These are phyloP conservation scores for Eulithis testata DNA, from an alignment of 2,888 invertebrate species.

Conservation along the genomic window DNA sequence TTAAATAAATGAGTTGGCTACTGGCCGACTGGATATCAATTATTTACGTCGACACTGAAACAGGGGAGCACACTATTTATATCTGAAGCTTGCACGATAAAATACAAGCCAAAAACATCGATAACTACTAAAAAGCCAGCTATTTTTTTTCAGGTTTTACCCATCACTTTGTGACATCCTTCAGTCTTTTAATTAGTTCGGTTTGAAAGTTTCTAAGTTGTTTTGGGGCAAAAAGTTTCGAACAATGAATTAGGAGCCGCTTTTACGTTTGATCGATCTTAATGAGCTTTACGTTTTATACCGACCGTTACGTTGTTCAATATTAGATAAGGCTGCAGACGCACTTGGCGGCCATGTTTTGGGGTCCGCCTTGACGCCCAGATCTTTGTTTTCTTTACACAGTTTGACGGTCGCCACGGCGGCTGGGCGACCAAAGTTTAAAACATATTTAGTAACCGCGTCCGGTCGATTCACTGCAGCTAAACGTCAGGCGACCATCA, in stretches of 20 bases:
- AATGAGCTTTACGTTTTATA: conserved; percentile 45
- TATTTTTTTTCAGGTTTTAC: neutral
- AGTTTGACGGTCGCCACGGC: too few species aligned
- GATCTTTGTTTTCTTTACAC: too few species aligned
- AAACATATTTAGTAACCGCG: too few species aligned
- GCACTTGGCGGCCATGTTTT: too few species aligned
- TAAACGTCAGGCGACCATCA: too few species aligned
- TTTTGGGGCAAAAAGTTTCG: conserved; percentile 51
- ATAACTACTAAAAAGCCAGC: too few species aligned
- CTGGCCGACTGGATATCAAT: conserved; percentile 52
- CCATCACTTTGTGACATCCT: neutral
- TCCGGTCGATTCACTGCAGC: too few species aligned
- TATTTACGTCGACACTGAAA: conserved; percentile 54
- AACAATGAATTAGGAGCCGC: conserved; percentile 44
- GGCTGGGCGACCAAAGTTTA: too few species aligned
- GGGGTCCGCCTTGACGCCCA: too few species aligned
- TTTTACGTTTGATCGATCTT: conserved; percentile 57
- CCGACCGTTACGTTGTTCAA: conserved; percentile 43
- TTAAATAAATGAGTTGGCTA: conserved; percentile 61
- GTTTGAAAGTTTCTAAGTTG: conserved; percentile 54
- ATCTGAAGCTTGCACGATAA: conserved; percentile 29
- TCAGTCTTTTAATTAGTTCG: conserved; percentile 48
- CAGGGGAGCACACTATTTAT: conserved; percentile 50
- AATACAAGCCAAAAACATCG: neutral
- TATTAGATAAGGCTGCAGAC: conserved; percentile 36